Evolutionary conservation across 2,797 vertebrate genomes (phyloP), one percentile per base, ranked within the genome.

Genomic region (Mus caroli): DNA sequence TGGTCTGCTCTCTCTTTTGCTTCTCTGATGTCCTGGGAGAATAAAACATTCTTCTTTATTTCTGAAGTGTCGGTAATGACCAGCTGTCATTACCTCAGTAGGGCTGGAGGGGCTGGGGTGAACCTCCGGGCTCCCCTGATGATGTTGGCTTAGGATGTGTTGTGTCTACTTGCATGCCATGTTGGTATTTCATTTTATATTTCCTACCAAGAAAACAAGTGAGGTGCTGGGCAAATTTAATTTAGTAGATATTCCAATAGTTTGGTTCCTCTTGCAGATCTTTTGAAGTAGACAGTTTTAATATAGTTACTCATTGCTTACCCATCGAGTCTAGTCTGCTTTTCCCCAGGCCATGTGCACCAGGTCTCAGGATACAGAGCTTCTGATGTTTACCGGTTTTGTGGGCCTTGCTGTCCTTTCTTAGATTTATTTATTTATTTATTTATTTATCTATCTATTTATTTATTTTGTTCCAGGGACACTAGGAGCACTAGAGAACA

Each of bases 261-360:
- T 93, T 89, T 84, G 64, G 50, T 83, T 96, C 52, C 9, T 69
- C 73, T 95, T 80, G 52, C 31, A 94, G 94, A 46, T 50, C 50
- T 95, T 92, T 91, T 87, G 83, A 95, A 94, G 54, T 88, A 91
- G 95, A 83, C 89, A 87, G 71, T 78, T 52, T 91, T 92, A 94
- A 60, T 91, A 80, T 83, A 94, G 78, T 88, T 84, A 95, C 40
- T 24, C 78, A 67, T 94, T 87, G 56, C 79, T 90, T 86, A 73
- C 76, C 77, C 40, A 50, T 79, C 75, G 82, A 95, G 79, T 91
- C 37, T 80, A 60, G 87, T 83, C 79, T 73, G 92, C 97, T 80
- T 75, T 11, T 34, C 58, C 93, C 93, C 54, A 37, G 40, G 75
- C 50, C 3, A 46, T 50, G 14, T 15, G 20, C 34, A 31, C 24